Percentiles rank a stretch among this genome's conserved stretches.
These are phyloP conservation scores for Oscheius sp. DNA, from an alignment of 2,888 invertebrate genomes.

Conservation along the genomic window DNA sequence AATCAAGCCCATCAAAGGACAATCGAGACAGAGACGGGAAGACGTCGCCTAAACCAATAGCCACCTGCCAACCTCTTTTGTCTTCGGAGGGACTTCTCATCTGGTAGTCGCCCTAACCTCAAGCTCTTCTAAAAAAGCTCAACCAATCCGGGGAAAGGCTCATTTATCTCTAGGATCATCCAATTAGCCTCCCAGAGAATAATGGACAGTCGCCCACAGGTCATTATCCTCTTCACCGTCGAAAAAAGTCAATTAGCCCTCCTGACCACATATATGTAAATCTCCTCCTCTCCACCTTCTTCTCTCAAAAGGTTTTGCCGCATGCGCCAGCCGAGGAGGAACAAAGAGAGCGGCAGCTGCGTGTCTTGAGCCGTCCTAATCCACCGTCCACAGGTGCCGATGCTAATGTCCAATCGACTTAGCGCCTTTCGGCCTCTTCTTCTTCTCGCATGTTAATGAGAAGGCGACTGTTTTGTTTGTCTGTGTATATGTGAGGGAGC, in stretches of 20 bases:
- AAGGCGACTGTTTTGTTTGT: constrained; percentile 20
- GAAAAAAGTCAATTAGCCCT: background rate
- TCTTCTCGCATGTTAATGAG: constrained; percentile 25
- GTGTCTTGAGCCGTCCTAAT: constrained; percentile 29
- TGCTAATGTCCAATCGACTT: constrained; percentile 32
- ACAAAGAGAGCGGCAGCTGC: constrained; percentile 27
- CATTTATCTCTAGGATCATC: constrained; percentile 19
- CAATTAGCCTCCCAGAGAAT: constrained; percentile 6
- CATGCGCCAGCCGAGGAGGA: constrained; percentile 29
- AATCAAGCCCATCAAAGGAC: constrained; percentile 38
- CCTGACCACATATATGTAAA: background rate
- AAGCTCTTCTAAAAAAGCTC: background rate
- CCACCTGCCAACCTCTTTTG: constrained; percentile 4
- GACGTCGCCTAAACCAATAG: constrained; percentile 33
- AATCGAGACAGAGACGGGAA: constrained; percentile 24
- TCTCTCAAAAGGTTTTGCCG: background rate
- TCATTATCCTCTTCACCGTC: background rate
- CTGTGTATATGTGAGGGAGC: background rate
- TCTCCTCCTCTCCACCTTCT: background rate
- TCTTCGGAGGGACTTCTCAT: constrained; percentile 2
- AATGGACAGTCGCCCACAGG: constrained; percentile 10
- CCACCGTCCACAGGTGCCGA: constrained; percentile 36
- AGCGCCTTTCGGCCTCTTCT: constrained; percentile 26
- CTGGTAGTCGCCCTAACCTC: constrained; percentile 16
- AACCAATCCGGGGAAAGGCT: constrained; percentile 13